Evolutionary conservation across 2,113 vertebrate genomes (phyloP).

Genomic region (Anas platyrhynchos): DNA sequence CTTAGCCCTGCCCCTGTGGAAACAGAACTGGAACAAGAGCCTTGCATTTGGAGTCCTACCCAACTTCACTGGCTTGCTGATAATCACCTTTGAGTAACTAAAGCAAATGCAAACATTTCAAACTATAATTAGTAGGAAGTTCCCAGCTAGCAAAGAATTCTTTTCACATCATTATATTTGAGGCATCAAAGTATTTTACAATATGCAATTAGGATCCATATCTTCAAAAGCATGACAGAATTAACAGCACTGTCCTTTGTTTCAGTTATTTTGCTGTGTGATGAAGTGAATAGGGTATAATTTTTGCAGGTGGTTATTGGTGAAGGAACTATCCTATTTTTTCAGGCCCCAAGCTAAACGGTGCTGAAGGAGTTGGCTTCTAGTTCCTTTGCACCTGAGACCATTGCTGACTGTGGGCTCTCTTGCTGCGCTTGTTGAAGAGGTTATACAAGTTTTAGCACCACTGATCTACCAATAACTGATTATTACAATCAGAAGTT

Average conservation of each 20-base stretch:
- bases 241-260: not conserved
- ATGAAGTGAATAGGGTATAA: not conserved
- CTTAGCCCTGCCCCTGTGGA: not conserved
- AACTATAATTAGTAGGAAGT: not conserved
- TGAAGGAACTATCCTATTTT: not conserved
- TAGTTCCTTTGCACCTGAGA: not conserved
- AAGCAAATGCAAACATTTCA: not conserved
- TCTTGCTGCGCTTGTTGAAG: not conserved
- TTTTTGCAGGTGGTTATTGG: not conserved
- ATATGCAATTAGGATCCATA: not conserved
- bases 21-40: not conserved
- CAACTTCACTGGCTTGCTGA: not conserved
- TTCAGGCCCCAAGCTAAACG: not conserved
- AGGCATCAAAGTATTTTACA: not conserved
- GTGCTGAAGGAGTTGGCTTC: not conserved
- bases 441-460: not conserved
- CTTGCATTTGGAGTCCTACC: not conserved
- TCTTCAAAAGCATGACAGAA: not conserved
- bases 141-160: not conserved
- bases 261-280: not conserved
- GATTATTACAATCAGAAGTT: not conserved
- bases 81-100: not conserved
- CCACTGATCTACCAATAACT: not conserved
- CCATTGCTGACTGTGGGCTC: not conserved
- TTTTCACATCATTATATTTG: conserved; percentile 21